Percentiles rank a stretch among this genome's conserved stretches.
phyloP scores from a whole-genome alignment of 2,113 vertebrate species.

The Ptilorrhoa leucosticta region DNA sequence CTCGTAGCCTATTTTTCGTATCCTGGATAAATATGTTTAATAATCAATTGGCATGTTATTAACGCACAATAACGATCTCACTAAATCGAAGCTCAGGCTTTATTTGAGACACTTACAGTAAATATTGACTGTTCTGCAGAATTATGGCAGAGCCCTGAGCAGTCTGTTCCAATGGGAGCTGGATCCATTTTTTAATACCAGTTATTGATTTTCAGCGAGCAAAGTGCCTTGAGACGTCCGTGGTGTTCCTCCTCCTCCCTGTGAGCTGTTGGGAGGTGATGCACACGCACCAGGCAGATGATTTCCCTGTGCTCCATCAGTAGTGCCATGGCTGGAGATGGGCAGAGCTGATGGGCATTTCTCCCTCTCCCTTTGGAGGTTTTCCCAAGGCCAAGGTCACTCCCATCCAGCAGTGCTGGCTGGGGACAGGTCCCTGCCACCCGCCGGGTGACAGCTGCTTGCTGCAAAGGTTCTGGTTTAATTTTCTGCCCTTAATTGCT shows the following conservation, averaged over 20 bases:
- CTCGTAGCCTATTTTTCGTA: slow-evolving; percentile 61
- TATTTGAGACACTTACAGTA: slow-evolving; percentile 68
- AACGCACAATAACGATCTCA: slow-evolving; percentile 63
- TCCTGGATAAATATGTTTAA: slow-evolving; percentile 72
- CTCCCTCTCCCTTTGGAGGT: neutral
- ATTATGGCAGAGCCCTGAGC: slow-evolving; percentile 68
- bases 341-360: neutral
- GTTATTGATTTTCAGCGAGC: slow-evolving; percentile 69
- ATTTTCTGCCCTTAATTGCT: slow-evolving; percentile 54
- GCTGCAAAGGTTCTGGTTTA: neutral
- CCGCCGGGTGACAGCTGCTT: neutral
- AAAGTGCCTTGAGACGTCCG: slow-evolving; percentile 46
- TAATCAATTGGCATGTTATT: slow-evolving; percentile 76
- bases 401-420: neutral
- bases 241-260: slow-evolving; percentile 19
- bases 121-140: slow-evolving; percentile 74
- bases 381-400: neutral
- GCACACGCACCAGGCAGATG: neutral
- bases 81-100: slow-evolving; percentile 73
- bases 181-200: slow-evolving; percentile 75
- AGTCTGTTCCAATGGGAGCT: slow-evolving; percentile 53
- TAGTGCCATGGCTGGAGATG: neutral
- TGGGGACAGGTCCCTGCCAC: neutral
- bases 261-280: slow-evolving; percentile 36
- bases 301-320: slow-evolving; percentile 47